Evolutionary conservation across 2,113 vertebrate genomes (phyloP), one percentile per base, ranked within the genome.

Genomic region (Callipepla squamata): DNA sequence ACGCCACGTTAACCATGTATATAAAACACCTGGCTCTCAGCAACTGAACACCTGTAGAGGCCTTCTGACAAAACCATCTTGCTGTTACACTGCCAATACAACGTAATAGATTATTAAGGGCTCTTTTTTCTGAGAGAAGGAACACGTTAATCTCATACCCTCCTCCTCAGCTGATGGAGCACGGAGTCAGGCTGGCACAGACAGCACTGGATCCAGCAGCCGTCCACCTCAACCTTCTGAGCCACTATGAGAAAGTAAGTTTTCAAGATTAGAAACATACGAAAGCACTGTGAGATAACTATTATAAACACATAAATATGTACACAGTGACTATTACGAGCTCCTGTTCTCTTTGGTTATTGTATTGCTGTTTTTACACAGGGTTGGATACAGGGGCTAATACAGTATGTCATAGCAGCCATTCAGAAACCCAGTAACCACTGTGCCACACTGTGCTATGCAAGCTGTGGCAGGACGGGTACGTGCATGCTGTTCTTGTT

Each of bases 181-280:
- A 36, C 34, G 34, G 34, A 36, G 34, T 36, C 34, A 36, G 34
- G 65, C 32, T 26, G n/a, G 7, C 63, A n/a, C 20, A 63, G 36
- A 32, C 42, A 73, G 14, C 2, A 3, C 44, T 9, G 28, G 15
- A 42, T 50, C 34, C 44, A 1, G 5, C 48, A 76, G 32, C 28
- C 21, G 16, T 21, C 61, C 57, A 38, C 32, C 13, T 48, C 3
- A 11, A 22, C 51, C 38, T 30, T 8, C 48, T 4, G 5, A 76
- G 78, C 4, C 23, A 7, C 17, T 28, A 38, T 47, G 25, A 68
- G 81, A 79, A 81, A 38, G 0, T 8, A 16, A 36, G 34, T 4
- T 7, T 62, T 81, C 0, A 0, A 87, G 48, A 51, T 7, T 23
- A 25, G 83, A 81, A 66, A 50, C 3, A 48, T 4, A 0, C 8